Evolutionary conservation across 2,888 invertebrate genomes (phyloP), one percentile per base, ranked within the genome.

Genomic region (Cataglyphis albicans): DNA sequence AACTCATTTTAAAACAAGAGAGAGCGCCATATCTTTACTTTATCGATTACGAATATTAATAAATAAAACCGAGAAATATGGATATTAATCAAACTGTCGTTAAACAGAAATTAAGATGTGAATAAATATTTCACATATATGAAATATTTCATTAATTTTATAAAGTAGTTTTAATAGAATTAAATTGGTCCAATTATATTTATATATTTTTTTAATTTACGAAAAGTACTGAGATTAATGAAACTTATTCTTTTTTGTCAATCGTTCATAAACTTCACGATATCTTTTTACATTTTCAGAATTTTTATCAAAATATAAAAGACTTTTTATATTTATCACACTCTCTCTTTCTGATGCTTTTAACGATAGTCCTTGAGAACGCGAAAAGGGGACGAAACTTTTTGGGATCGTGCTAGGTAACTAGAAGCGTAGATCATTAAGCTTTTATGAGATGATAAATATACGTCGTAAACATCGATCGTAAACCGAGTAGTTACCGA

Each of bases 271-370:
- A 89, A 84, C 83, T 89, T 64, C 74, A n/a, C 74, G 10, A 35
- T 75, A 59, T n/a, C 64, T 57, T 55, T 67, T 70, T 35, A 52
- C 48, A 21, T 15, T 68, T 67, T 32, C 1, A 52, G 81, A 87
- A 90, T 90, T 90, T 88, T 89, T 88, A 89, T 88, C 78, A 84
- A 83, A 80, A 81, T 86, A 86, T 87, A 84, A 88, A 86, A 63
- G 52, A 65, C 12, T 80, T 72, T 76, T 55, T 72, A 61, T 76
- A 78, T 76, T 83, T 59, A 32, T 72, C 48, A 25, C 52, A 29
- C 55, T 68, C 64, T 68, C 38, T 84, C 52, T 73, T 57, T 59
- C 38, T 32, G 10, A 55, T n/a, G 18, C 5, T 63, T 48, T 48
- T 29, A 29, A 38, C 25, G n/a, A 10, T 35, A 32, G n/a, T 38